Base-by-base conservation (phyloP, 2,888 invertebrate genomes). In the Meliscaeva auricollis region DNA sequence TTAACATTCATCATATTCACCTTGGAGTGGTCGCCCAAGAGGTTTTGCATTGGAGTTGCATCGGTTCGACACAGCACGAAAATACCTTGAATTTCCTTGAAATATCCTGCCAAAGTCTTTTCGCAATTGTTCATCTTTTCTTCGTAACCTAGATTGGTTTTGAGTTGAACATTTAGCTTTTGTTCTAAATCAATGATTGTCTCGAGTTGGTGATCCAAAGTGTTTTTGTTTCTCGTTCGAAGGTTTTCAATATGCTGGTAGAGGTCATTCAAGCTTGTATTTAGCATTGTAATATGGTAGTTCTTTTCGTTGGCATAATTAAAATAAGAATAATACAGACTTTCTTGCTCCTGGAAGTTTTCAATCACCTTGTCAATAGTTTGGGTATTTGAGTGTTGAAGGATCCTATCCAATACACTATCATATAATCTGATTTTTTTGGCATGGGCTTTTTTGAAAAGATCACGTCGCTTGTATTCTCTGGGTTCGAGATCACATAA, bases 1-100 rank as follows among this genome's bases (percentile, higher is more conserved):
- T 91, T 88, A 2, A 94, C 93, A 88, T 94, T 94, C 90, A 93
- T 93, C 48, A 93, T 92, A 90, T 95, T 92, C 88, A 95, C 90
- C 88, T 94, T 92, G 87, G 93, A 91, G 91, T 95, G 91, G 91
- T 94, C 91, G n/a, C 95, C 92, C 48, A 94, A 89, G 13, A 94
- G 90, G 0, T 94, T 88, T 73, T 93, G 81, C 60, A 94, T 88
- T 60, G 94, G 93, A 15, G 93, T 89, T 72, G 91, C 89, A 89
- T 94, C 93, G 64, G 94, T 93, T 88, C 92, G 91, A 13, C 93
- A 92, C 58, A 93, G 89, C 38, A 93, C 93, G 78, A 91, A 91
- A 0, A 92, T 87, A 1, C 87, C 87, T 32, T 89, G 88, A 3
- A 92, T 85, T n/a, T 90, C 90, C 38, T 89, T 88, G 9, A 92